A percentile compares a stretch with the other conserved stretches of the same genome.
These are phyloP conservation scores for Acanthoscelides obtectus DNA, from an alignment of 2,888 invertebrate genomes.

Conservation along the genomic window DNA sequence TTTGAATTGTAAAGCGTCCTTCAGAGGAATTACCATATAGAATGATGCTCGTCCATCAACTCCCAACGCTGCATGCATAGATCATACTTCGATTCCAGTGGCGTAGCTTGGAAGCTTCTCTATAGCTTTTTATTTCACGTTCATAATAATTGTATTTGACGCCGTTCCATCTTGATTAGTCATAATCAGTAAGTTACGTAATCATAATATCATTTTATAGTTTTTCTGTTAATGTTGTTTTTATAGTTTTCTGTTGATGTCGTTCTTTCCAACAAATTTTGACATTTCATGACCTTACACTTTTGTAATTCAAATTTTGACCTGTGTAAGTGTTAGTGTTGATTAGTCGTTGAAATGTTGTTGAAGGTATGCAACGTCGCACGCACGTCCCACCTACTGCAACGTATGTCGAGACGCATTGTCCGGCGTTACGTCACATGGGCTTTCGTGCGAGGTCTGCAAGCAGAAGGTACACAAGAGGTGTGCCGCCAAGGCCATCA, in stretches of 20 bases:
- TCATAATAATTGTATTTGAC: too few relatives aligned
- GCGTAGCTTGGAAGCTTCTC: not conserved
- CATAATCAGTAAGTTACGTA: too few relatives aligned
- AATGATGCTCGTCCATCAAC: not conserved
- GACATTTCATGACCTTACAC: too few relatives aligned
- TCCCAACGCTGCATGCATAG: not conserved
- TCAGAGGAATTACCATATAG: not conserved
- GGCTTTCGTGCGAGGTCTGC: conserved; percentile 94
- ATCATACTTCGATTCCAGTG: not conserved
- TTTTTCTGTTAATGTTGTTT: too few relatives aligned
- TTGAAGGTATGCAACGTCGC: conserved; percentile 75
- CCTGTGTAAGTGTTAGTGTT: too few relatives aligned
- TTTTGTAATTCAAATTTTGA: too few relatives aligned
- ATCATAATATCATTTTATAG: too few relatives aligned
- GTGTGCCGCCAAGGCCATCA: conserved; percentile 87
- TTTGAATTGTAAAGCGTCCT: not conserved
- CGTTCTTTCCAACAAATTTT: too few relatives aligned
- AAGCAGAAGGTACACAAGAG: conserved; percentile 96
- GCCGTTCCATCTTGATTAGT: too few relatives aligned
- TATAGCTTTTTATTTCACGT: too few relatives aligned
- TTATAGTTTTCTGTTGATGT: too few relatives aligned
- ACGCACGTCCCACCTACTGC: conserved; percentile 93
- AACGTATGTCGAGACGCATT: conserved; percentile 94
- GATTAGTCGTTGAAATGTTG: not conserved
- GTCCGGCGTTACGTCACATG: conserved; percentile 90